phyloP scores from a whole-genome alignment of 37 sponge, comb jelly and placozoan species.

The Bolinopsis microptera region DNA sequence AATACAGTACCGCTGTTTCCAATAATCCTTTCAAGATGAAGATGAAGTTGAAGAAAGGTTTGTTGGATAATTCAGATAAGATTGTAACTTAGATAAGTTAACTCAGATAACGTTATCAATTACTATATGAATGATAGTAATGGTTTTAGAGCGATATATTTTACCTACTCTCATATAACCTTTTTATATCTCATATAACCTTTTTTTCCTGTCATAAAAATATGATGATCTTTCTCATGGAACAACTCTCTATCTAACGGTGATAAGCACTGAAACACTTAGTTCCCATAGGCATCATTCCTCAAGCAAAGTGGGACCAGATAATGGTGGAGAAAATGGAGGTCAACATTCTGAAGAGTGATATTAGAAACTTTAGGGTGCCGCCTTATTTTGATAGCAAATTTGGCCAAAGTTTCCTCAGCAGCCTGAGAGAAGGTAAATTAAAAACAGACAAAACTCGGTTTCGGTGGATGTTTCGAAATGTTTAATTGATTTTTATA shows the following conservation, averaged over 20 bases:
- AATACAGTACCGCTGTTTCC: slow-evolving; percentile 44
- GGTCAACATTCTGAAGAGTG: slow-evolving; percentile 60
- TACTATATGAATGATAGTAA: too few relatives aligned
- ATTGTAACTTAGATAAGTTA: too few relatives aligned
- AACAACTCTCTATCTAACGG: not conserved
- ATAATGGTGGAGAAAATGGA: slow-evolving; percentile 57
- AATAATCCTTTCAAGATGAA: slow-evolving; percentile 18
- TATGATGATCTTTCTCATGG: too few relatives aligned
- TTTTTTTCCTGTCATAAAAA: too few relatives aligned
- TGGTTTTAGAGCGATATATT: too few relatives aligned
- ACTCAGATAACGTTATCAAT: too few relatives aligned
- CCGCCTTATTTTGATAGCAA: slow-evolving; percentile 77
- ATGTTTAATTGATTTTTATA: too few relatives aligned
- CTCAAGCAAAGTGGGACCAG: slow-evolving; percentile 66
- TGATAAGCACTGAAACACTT: not conserved
- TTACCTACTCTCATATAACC: too few relatives aligned
- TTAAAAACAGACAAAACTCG: too few relatives aligned
- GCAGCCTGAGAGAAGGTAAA: slow-evolving; percentile 42
- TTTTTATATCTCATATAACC: too few relatives aligned
- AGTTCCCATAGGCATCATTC: slow-evolving; percentile 37
- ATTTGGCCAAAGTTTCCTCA: slow-evolving; percentile 68
- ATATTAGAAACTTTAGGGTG: slow-evolving; percentile 68
- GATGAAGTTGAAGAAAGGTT: slow-evolving; percentile 17
- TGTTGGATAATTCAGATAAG: too few relatives aligned
- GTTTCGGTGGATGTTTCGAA: too few relatives aligned